Conservation (phyloP, 2,888 invertebrate species). For the Nemotelus pantherinus region DNA sequence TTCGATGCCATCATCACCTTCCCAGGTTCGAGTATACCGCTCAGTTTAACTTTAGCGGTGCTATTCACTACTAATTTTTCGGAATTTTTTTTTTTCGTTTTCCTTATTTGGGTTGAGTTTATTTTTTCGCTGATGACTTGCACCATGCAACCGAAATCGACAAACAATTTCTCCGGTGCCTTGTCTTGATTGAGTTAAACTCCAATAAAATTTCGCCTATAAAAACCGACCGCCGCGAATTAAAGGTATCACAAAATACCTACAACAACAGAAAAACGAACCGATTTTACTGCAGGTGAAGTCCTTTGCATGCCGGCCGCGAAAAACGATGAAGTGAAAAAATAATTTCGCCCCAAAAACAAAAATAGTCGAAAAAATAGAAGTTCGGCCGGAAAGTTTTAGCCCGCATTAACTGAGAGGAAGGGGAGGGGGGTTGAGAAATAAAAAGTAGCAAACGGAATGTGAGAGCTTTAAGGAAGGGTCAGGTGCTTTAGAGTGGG, state of each 20-base stretch:
- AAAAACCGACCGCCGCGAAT: conserved; percentile 8
- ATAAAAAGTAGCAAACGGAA: background rate
- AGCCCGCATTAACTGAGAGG: background rate
- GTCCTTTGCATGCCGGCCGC: too few relatives aligned
- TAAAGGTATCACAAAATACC: background rate
- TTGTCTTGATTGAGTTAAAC: conserved; percentile 39
- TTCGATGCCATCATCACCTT: conserved; percentile 3
- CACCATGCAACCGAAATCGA: conserved; percentile 15
- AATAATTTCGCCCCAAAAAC: background rate
- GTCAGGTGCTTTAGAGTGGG: background rate
- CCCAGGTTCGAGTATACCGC: background rate
- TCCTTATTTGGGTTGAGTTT: background rate
- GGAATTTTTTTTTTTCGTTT: conserved; percentile 2
- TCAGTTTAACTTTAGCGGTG: too few relatives aligned
- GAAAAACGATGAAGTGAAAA: too few relatives aligned
- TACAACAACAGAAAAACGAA: background rate
- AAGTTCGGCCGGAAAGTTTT: conserved; percentile 4
- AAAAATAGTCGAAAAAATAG: background rate
- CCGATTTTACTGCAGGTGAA: background rate
- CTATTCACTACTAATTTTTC: conserved; percentile 9
- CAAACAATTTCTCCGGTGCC: conserved; percentile 9
- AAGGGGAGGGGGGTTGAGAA: background rate
- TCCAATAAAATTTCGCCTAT: conserved; percentile 31
- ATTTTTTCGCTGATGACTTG: conserved; percentile 14
- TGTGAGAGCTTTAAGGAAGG: background rate